phyloP scores from a whole-genome alignment of 2,888 invertebrate species.

The Cremastobaeus sp. region DNA sequence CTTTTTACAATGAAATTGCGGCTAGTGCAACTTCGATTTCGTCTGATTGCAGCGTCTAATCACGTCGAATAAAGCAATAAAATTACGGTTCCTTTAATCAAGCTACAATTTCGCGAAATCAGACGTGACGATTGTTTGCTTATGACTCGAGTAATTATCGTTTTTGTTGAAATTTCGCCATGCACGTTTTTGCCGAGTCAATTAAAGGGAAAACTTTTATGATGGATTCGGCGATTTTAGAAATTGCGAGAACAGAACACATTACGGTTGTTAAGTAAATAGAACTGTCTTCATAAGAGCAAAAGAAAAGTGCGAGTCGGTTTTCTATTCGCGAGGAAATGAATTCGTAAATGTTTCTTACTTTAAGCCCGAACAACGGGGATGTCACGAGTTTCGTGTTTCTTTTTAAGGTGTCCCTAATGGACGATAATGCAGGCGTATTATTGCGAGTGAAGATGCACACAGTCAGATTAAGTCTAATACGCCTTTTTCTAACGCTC shows the following conservation, averaged over 20 bases:
- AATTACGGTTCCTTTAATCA: conserved; percentile 2
- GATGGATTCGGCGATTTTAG: no score
- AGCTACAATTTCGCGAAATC: no score
- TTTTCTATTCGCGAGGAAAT: conserved; percentile 35
- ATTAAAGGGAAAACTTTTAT: no score
- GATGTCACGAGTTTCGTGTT: conserved; percentile 19
- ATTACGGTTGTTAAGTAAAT: conserved; percentile 27
- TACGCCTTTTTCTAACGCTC: conserved; percentile 27
- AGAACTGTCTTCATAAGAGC: conserved; percentile 17
- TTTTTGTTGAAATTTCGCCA: no score
- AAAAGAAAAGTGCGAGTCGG: conserved; percentile 1
- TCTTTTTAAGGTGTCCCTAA: conserved; percentile 32
- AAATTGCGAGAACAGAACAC: conserved; percentile 11
- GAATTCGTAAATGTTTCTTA: conserved; percentile 46
- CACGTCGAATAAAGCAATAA: conserved; percentile 2
- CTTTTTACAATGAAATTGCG: conserved; percentile 3
- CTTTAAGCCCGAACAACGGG: conserved; percentile 21
- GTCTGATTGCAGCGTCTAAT: conserved; percentile 6
- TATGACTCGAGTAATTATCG: no score
- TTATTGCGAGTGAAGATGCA: conserved; percentile 36
- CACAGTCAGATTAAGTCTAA: conserved; percentile 42
- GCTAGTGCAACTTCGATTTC: background rate
- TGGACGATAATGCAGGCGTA: conserved; percentile 45
- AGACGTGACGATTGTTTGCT: background rate
- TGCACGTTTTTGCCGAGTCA: no score